Evolutionary conservation across 2,888 invertebrate species (phyloP), one percentile per base, ranked within the genome.

Genomic region (Brenthis ino): DNA sequence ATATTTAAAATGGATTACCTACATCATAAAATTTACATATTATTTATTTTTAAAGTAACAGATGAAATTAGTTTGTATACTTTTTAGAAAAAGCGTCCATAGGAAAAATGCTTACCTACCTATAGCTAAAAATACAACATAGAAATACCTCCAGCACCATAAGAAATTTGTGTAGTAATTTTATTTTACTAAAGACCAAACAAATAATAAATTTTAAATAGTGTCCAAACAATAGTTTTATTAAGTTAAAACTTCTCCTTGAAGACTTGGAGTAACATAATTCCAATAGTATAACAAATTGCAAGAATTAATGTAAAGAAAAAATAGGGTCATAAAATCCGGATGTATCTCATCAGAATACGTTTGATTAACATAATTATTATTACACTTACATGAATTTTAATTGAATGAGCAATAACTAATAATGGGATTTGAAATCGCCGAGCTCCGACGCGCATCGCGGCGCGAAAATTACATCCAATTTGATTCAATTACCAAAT

Each of bases 401-500:
- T 70, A 72, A 70, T 67, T 72, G 69, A 70, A 72, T 70, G 72
- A 67, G 65, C 69, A 65, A 69, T 72, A 72, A 72, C 65, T 69
- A 72, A 70, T 67, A 69, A 72, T 69, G 70, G 67, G 63, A 70
- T 64, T 68, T 57, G 67, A 51, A 67, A 63, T 54, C 24, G 67
- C 67, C 63, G 67, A 55, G 72, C 58, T 58, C 72, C 67, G 72
- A 61, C 65, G 69, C 72, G 69, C 72, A 67, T 60, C 66, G 67
- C 69, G 69, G 71, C 71, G 69, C 69, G 64, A 71, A 69, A 67
- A 71, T 71, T 71, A 71, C 71, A 67, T 69, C 61, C 69, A 71
- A 71, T 71, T 71, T 71, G 66, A 69, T 71, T 71, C 71, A 71
- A 71, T 71, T 71, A 72, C 69, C 66, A 69, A 57, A 72, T 72